Evolutionary conservation across 2,888 invertebrate species (phyloP), one percentile per base, ranked within the genome.

Genomic region (Drosophila melanosoma): DNA sequence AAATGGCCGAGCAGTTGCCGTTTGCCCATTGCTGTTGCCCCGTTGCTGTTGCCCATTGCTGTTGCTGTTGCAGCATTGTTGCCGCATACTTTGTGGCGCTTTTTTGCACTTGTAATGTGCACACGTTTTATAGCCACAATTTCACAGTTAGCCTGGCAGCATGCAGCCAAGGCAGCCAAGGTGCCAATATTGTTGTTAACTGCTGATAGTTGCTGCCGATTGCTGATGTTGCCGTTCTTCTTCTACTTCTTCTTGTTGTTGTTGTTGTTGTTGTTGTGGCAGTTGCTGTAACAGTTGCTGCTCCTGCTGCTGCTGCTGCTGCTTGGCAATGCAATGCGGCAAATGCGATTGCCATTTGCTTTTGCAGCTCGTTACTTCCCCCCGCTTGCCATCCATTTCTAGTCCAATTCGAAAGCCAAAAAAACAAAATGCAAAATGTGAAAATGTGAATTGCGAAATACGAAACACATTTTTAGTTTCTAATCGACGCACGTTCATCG

Each of bases 181-280:
- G 90, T 87, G 87, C 90, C 87, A 87, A 87, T 90, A 90, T 88
- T 90, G 90, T 86, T 88, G 90, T 90, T 86, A 90, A 87, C 88
- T 87, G 83, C 89, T 87, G 84, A 84, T 89, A 84, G 89, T 89
- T 85, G 87, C 77, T 67, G 38, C 79, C 73, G 82, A 75, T 70
- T 77, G 82, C 69, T 69, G 40, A 58, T 64, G 64, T 29, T 59
- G 54, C 51, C 49, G 58, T 20, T 65, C 69, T 45, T 65, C 52
- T 35, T 69, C 26, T 26, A 2, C 26, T 26, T 26, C 2, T 26
- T 26, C 2, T 26, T 26, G 2, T 26, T 26, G 26, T 26, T 26
- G 71, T 26, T 26, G 2, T 26, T 26, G 26, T 26, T 26, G 71
- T 36, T 63, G 65, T 11, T 63, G 33, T 17, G 54, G 36, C 12